These are phyloP conservation scores for Globodera rostochiensis DNA, from an alignment of 1,140 invertebrate species.

Conservation along the genomic window DNA sequence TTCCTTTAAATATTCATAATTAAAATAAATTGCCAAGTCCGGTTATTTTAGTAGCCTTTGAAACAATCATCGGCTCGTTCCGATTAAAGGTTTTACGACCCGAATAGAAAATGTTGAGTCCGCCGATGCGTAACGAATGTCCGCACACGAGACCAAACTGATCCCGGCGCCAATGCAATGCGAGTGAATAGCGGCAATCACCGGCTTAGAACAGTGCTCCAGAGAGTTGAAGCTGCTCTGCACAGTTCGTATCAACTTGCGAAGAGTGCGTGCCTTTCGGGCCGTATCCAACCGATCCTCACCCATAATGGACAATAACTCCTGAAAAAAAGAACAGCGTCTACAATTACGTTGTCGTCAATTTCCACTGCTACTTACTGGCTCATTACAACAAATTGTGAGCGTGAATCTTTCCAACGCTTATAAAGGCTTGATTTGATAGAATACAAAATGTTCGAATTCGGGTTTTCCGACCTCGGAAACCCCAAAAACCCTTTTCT, in stretches of 20 bases:
- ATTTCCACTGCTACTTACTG: too few relatives aligned
- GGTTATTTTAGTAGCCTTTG: too few relatives aligned
- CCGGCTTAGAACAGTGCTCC: slow-evolving; percentile 82
- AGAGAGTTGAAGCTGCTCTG: slow-evolving; percentile 69
- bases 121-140: slow-evolving; percentile 86
- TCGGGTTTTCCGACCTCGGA: too few relatives aligned
- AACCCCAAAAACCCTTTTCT: too few relatives aligned
- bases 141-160: slow-evolving; percentile 81
- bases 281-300: slow-evolving; percentile 75
- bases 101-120: slow-evolving; percentile 90
- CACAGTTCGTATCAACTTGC: slow-evolving; percentile 74
- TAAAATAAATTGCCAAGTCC: neutral
- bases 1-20: slow-evolving; percentile 54
- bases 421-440: neutral
- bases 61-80: neutral
- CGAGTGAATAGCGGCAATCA: slow-evolving; percentile 43
- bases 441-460: too few relatives aligned
- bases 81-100: slow-evolving; percentile 29
- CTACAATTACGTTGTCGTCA: too few relatives aligned
- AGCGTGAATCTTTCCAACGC: neutral
- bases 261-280: slow-evolving; percentile 72
- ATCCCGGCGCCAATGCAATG: slow-evolving; percentile 80
- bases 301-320: slow-evolving; percentile 34
- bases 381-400: neutral
- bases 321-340: slow-evolving; percentile 24